Conservation (phyloP, 2,888 invertebrate species). For the Taphrorychus bicolor region DNA sequence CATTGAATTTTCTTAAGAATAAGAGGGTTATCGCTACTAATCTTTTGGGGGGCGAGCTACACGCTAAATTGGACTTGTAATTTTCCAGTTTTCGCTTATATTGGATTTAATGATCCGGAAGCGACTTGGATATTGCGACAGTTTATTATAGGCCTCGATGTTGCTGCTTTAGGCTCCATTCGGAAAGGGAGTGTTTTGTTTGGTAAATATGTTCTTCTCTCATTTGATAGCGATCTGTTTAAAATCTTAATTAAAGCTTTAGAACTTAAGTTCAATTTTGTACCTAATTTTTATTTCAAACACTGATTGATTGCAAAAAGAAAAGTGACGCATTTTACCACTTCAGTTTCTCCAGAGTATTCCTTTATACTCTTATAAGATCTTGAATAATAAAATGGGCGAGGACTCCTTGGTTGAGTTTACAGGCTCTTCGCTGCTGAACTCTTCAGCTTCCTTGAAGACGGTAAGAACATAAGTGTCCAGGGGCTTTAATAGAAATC, state of each 20-base stretch:
- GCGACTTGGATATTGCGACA: slow-evolving; percentile 23
- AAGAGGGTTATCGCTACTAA: slow-evolving; percentile 34
- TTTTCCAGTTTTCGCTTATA: slow-evolving; percentile 40
- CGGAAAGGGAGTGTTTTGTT: too few species aligned
- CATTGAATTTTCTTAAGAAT: slow-evolving; percentile 39
- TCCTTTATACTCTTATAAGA: slow-evolving; percentile 81
- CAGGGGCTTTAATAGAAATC: slow-evolving; percentile 73
- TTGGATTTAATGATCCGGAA: slow-evolving; percentile 37
- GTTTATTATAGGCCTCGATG: background rate
- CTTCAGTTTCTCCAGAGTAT: slow-evolving; percentile 76
- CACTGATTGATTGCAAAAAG: too few species aligned
- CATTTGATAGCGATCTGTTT: too few species aligned
- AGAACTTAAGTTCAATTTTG: too few species aligned
- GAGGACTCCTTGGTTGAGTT: slow-evolving; percentile 15
- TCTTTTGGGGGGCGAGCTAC: slow-evolving; percentile 34
- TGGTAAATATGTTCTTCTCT: too few species aligned
- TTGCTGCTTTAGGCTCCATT: background rate
- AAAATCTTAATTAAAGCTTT: too few species aligned
- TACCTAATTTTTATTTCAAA: too few species aligned
- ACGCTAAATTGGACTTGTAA: slow-evolving; percentile 38
- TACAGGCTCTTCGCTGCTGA: slow-evolving; percentile 49
- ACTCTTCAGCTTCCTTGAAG: slow-evolving; percentile 60
- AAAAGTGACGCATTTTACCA: slow-evolving; percentile 66
- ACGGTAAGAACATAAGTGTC: slow-evolving; percentile 60
- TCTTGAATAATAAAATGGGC: slow-evolving; percentile 60